Percentiles rank a stretch among this genome's conserved stretches.
These are phyloP conservation scores for Anagrus nilaparvatae DNA, from an alignment of 1,140 invertebrate species.

Conservation along the genomic window DNA sequence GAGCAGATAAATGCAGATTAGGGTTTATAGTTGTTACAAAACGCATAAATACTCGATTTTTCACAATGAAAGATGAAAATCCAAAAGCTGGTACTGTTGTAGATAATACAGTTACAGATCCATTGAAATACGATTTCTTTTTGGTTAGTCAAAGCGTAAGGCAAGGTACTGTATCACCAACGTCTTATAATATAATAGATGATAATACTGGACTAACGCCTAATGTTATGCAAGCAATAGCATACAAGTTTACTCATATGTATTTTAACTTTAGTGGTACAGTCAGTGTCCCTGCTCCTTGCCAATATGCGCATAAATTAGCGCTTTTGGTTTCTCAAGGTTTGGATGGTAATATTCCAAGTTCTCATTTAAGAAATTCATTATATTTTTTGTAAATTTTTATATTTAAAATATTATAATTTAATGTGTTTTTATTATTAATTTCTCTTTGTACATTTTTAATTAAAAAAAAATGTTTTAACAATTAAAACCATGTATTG, in stretches of 20 bases:
- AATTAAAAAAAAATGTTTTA: too few relatives aligned
- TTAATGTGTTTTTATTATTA: too few relatives aligned
- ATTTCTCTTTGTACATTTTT: too few relatives aligned
- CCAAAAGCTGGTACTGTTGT: slow-evolving; percentile 77
- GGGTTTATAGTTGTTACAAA: slow-evolving; percentile 65
- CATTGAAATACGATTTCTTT: slow-evolving; percentile 73
- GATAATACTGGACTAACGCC: slow-evolving; percentile 50
- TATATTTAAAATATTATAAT: too few relatives aligned
- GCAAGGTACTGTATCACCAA: slow-evolving; percentile 58
- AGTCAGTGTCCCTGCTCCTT: slow-evolving; percentile 69
- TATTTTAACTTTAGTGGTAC: slow-evolving; percentile 44
- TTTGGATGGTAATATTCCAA: slow-evolving; percentile 49
- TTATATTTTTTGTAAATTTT: slow-evolving; percentile 11
- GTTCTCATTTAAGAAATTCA: neutral
- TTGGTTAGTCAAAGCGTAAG: slow-evolving; percentile 61
- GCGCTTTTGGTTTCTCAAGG: slow-evolving; percentile 64
- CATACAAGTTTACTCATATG: slow-evolving; percentile 65
- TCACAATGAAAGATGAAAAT: slow-evolving; percentile 46
- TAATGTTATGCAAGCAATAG: slow-evolving; percentile 58
- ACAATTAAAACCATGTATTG: too few relatives aligned
- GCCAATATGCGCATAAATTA: slow-evolving; percentile 76
- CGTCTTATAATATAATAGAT: slow-evolving; percentile 64
- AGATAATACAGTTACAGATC: slow-evolving; percentile 71
- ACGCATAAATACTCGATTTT: slow-evolving; percentile 59
- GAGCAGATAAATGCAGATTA: slow-evolving; percentile 43